These are phyloP conservation scores for Toxotes jaculatrix DNA, from an alignment of 2,113 vertebrate species.

Conservation along the genomic window DNA sequence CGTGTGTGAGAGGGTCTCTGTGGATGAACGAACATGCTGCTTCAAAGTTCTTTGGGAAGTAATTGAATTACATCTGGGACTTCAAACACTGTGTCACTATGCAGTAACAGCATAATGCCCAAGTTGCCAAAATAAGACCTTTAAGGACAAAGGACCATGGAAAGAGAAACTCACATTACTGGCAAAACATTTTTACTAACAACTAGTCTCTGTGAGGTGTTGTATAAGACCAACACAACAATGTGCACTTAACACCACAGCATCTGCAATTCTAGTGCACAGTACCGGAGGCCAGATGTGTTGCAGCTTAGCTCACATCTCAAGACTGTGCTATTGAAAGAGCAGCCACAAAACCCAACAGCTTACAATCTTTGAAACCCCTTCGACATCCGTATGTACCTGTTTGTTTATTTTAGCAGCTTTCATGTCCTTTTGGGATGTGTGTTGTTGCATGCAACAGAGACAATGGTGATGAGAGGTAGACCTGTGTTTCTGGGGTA, in stretches of 20 bases:
- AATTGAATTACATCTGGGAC: not conserved
- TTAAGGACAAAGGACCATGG: not conserved
- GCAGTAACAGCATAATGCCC: not conserved
- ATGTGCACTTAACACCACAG: not conserved
- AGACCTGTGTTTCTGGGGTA: conserved; percentile 48
- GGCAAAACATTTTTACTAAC: conserved; percentile 9
- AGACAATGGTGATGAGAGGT: conserved; percentile 55
- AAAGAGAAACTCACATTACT: not conserved
- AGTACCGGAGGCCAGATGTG: conserved; percentile 31
- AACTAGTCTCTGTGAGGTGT: not conserved
- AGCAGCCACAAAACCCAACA: conserved; percentile 31
- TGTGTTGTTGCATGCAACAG: conserved; percentile 48
- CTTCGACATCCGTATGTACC: conserved; percentile 15
- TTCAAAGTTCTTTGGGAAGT: not conserved
- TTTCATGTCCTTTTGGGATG: conserved; percentile 31
- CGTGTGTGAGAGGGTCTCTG: not conserved
- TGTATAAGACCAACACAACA: conserved; percentile 12
- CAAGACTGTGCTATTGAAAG: conserved; percentile 24
- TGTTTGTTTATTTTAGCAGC: conserved; percentile 49
- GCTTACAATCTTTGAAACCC: not conserved
- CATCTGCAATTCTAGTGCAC: not conserved
- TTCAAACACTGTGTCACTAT: not conserved
- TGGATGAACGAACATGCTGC: not conserved
- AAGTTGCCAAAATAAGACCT: not conserved
- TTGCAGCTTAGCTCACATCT: conserved; percentile 17